phyloP scores from a whole-genome alignment of 2,888 invertebrate genomes.

The Eustalomyia histrio region DNA sequence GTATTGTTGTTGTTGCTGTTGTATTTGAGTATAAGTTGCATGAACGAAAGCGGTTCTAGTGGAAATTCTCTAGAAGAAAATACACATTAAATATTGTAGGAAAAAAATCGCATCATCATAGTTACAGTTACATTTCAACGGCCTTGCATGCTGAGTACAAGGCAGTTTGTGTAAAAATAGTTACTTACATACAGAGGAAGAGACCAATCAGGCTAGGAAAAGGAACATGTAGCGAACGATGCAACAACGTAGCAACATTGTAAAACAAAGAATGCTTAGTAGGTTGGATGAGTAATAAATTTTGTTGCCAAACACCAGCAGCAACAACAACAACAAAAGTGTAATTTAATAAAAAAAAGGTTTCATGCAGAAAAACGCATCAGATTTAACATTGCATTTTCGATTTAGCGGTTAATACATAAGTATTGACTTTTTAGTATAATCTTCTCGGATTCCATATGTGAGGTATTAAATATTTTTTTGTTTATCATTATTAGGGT shows the following conservation, averaged over 20 bases:
- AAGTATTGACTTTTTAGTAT: no score
- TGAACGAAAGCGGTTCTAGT: slow-evolving; percentile 15
- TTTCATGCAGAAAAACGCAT: no score
- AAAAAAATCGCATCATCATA: slow-evolving; percentile 30
- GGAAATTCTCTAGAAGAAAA: not conserved
- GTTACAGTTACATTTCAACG: slow-evolving; percentile 56
- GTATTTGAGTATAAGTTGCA: not conserved
- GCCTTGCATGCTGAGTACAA: slow-evolving; percentile 54
- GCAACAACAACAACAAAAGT: no score
- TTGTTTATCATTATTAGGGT: no score
- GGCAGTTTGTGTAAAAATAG: slow-evolving; percentile 29
- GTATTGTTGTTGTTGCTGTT: not conserved
- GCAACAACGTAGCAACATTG: not conserved
- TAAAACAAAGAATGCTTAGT: slow-evolving; percentile 23
- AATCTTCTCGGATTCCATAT: no score
- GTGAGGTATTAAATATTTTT: no score
- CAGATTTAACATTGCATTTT: no score
- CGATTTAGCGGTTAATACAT: no score
- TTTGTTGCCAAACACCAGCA: not conserved
- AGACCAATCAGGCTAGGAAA: not conserved
- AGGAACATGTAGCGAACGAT: slow-evolving; percentile 2
- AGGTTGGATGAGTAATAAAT: slow-evolving; percentile 42
- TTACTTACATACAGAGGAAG: not conserved
- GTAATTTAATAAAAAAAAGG: no score
- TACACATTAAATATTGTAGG: not conserved